Base-by-base conservation (phyloP, 2,888 invertebrate genomes). In the Drosophila setosimentum region DNA sequence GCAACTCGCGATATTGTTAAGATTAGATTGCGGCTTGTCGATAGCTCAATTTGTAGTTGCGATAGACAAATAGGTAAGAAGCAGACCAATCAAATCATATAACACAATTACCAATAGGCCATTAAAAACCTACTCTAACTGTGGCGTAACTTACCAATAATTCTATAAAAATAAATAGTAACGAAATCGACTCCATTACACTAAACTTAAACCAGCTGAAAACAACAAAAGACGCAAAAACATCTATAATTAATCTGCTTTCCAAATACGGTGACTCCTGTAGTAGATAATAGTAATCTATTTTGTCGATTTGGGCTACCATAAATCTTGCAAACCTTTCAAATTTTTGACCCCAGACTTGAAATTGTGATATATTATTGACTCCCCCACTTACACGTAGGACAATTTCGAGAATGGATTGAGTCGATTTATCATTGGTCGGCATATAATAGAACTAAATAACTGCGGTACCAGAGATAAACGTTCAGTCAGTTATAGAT, bases 1-100 rank as follows among this genome's bases (percentile, higher is more conserved):
- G 8, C 24, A 45, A 16, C 24, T 24, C 45, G 24, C 45, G 8
- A 18, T 65, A 66, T 64, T 70, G 65, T 67, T 67, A 54, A 77
- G 80, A 80, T 80, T 72, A 80, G 80, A 80, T 80, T 80, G 60
- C 59, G 55, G 63, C 42, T 53, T 57, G 58, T 72, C 68, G 58
- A 67, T 65, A 57, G 51, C 48, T 58, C 53, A 33, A 54, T 49
- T 57, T 67, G 63, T 68, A 29, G 53, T 68, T 72, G 21, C 21
- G 45, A 45, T 45, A 21, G 45, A 45, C 45, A 45, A 21, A 21
- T 21, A 21, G 3, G 21, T 16, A 45, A 45, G 21, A 45, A 45
- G 16, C 45, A 21, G 21, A 21, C 16, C 45, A 45, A 45, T 24
- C 45, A 16, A 45, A 24, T 45, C 45, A 45, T 24, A 45, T 24